phyloP scores from a whole-genome alignment of 2,113 vertebrate genomes.

The Solea solea region DNA sequence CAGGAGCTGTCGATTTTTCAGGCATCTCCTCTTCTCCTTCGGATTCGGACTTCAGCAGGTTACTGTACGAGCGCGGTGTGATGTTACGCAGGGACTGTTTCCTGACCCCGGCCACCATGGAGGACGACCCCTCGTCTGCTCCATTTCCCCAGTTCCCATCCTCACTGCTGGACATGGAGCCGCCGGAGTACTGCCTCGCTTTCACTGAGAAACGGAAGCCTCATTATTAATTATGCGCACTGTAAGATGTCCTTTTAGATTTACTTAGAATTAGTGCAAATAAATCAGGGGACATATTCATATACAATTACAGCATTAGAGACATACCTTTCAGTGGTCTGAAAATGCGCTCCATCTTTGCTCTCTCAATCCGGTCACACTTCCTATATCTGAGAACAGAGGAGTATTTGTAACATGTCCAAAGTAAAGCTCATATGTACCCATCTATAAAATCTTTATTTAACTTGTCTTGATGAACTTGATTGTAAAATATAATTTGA shows the following conservation, averaged over 20 bases:
- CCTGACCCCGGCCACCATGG: constrained; percentile 59
- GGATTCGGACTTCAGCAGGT: constrained; percentile 88
- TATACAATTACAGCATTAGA: not conserved
- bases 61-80: constrained; percentile 87
- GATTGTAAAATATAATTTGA: constrained; percentile 29
- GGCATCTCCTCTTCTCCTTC: constrained; percentile 63
- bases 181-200: constrained; percentile 39
- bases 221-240: constrained; percentile 19
- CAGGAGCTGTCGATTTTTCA: constrained; percentile 11
- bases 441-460: constrained; percentile 33
- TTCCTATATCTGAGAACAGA: constrained; percentile 81
- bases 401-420: constrained; percentile 10
- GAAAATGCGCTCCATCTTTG: constrained; percentile 77
- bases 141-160: constrained; percentile 61
- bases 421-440: constrained; percentile 19
- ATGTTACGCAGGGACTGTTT: constrained; percentile 87
- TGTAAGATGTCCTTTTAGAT: not conserved
- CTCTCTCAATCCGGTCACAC: constrained; percentile 87
- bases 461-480: constrained; percentile 32
- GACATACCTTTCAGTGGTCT: constrained; percentile 83
- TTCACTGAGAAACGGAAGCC: constrained; percentile 64
- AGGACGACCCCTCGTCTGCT: constrained; percentile 51
- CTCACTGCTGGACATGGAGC: constrained; percentile 59
- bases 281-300: not conserved
- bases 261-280: not conserved